These are phyloP conservation scores for Eulemur rufifrons DNA, from an alignment of 2,113 vertebrate species.

Conservation along the genomic window DNA sequence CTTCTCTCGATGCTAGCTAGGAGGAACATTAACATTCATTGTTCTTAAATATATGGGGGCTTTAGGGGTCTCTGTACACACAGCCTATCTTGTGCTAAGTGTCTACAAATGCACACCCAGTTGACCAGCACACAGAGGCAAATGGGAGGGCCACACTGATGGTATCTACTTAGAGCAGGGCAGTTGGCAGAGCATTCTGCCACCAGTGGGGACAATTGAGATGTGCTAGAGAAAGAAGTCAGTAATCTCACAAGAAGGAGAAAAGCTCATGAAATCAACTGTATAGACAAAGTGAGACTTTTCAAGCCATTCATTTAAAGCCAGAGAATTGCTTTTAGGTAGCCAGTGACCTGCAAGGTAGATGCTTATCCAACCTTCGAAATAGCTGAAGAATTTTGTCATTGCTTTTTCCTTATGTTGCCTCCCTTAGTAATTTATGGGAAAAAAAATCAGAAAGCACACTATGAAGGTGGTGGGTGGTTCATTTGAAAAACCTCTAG, in stretches of 20 bases:
- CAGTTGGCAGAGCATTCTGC: neutral
- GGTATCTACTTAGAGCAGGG: neutral
- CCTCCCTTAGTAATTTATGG: neutral
- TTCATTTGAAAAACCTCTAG: neutral
- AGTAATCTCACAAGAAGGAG: neutral
- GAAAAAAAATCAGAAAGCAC: neutral
- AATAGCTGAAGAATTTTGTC: neutral
- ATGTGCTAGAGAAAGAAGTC: neutral
- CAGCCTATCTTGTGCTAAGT: neutral
- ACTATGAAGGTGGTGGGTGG: neutral
- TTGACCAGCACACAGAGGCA: neutral
- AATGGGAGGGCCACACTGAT: neutral
- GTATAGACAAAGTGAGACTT: neutral
- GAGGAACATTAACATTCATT: constrained; percentile 82
- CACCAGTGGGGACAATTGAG: neutral
- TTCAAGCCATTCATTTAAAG: neutral
- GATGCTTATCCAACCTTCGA: neutral
- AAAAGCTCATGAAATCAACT: neutral
- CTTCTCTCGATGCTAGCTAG: constrained; percentile 81
- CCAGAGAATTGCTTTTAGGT: neutral
- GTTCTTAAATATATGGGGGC: constrained; percentile 44
- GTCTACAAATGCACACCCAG: neutral
- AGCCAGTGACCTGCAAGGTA: neutral
- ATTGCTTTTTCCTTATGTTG: neutral
- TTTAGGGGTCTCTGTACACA: neutral